Percentiles rank a stretch among this genome's conserved stretches.
These are phyloP conservation scores for Heloderma charlesbogerti DNA, from an alignment of 2,113 vertebrate species.

Conservation along the genomic window DNA sequence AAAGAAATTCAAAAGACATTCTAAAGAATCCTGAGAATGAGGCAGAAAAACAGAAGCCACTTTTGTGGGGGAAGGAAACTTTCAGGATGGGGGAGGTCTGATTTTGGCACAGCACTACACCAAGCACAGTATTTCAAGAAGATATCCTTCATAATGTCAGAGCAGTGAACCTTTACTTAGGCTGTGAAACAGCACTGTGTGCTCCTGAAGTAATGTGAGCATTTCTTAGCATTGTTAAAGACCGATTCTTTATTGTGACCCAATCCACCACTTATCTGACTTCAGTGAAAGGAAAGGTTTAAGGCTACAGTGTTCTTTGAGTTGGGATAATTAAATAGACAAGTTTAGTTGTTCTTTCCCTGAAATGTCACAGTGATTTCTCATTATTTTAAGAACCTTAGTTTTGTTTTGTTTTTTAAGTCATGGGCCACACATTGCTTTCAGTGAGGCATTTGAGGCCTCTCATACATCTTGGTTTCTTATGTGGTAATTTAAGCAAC, in stretches of 20 bases:
- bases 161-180: neutral
- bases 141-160: neutral
- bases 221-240: neutral
- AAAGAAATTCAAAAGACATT: neutral
- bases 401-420: neutral
- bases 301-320: slow-evolving; percentile 35
- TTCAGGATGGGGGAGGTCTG: no score
- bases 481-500: slow-evolving; percentile 15
- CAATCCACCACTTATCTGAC: slow-evolving; percentile 13
- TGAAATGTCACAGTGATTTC: slow-evolving; percentile 55
- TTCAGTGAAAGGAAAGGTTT: slow-evolving; percentile 18
- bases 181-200: neutral
- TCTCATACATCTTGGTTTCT: slow-evolving; percentile 10
- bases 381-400: slow-evolving; percentile 43
- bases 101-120: neutral
- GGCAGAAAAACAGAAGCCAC: no score
- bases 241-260: neutral
- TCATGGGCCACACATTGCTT: slow-evolving; percentile 51
- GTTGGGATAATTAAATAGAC: slow-evolving; percentile 54
- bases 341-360: slow-evolving; percentile 51
- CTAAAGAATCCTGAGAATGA: neutral
- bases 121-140: neutral
- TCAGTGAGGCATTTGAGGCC: neutral
- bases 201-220: neutral
- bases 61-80: no score